phyloP scores from a whole-genome alignment of 2,113 vertebrate genomes.

The Acrocephalus arundinaceus region DNA sequence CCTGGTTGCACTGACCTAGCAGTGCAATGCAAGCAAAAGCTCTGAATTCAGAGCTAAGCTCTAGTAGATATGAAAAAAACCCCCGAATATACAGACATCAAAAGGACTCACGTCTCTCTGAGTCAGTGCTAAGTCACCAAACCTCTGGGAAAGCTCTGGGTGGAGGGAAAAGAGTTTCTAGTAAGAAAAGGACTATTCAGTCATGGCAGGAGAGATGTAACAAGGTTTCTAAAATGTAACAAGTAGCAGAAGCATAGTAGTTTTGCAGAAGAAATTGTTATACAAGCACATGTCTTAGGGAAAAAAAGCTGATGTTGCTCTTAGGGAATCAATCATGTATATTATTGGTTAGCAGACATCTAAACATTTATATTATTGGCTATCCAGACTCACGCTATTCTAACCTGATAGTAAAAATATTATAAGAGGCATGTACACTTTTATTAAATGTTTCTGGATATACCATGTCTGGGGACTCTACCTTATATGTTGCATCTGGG shows the following conservation, averaged over 20 bases:
- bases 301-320: background rate
- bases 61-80: background rate
- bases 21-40: background rate
- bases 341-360: background rate
- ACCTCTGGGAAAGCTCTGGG: background rate
- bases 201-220: background rate
- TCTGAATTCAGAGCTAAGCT: conserved; percentile 8
- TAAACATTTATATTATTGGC: background rate
- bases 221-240: background rate
- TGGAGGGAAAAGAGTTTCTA: background rate
- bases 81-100: background rate
- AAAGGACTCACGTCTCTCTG: background rate
- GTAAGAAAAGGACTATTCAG: background rate
- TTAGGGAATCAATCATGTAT: background rate
- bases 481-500: background rate
- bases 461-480: background rate
- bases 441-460: background rate
- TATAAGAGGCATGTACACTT: background rate
- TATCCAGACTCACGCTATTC: background rate
- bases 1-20: background rate
- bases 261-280: background rate
- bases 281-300: background rate
- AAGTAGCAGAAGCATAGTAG: background rate
- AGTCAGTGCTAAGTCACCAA: background rate
- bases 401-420: background rate